These are phyloP conservation scores for Rhabdomys pumilio DNA, from an alignment of 2,797 vertebrate species.

Conservation along the genomic window DNA sequence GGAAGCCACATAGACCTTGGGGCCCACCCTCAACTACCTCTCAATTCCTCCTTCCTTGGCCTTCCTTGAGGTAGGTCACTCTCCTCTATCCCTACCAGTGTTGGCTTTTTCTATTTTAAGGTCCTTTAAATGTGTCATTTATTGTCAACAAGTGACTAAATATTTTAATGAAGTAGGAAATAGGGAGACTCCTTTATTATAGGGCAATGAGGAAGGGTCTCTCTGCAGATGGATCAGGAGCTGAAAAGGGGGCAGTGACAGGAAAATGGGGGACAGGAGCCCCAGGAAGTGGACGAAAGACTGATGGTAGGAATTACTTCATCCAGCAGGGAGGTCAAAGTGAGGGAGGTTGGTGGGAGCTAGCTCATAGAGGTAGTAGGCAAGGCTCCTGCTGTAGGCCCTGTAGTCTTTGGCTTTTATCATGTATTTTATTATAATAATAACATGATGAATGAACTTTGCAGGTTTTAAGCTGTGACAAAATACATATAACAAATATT, in stretches of 20 bases:
- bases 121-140: not conserved
- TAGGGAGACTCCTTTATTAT: not conserved
- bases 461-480: not conserved
- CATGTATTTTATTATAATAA: not conserved
- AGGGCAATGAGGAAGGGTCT: not conserved
- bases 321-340: not conserved
- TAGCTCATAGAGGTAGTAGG: not conserved
- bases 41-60: not conserved
- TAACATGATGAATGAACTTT: not conserved
- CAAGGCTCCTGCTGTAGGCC: not conserved
- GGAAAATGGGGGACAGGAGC: not conserved
- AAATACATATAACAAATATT: not conserved
- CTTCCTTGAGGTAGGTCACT: not conserved
- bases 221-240: not conserved
- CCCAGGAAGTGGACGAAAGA: not conserved
- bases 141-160: not conserved
- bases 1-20: not conserved
- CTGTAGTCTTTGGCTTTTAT: not conserved
- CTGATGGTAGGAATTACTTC: too few relatives aligned
- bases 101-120: not conserved
- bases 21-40: fast-evolving
- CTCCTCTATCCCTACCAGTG: not conserved
- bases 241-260: not conserved
- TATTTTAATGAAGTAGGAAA: not conserved
- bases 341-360: too few relatives aligned